Base-by-base conservation (phyloP, 2,888 invertebrate species). In the Pachydiplax longipennis region DNA sequence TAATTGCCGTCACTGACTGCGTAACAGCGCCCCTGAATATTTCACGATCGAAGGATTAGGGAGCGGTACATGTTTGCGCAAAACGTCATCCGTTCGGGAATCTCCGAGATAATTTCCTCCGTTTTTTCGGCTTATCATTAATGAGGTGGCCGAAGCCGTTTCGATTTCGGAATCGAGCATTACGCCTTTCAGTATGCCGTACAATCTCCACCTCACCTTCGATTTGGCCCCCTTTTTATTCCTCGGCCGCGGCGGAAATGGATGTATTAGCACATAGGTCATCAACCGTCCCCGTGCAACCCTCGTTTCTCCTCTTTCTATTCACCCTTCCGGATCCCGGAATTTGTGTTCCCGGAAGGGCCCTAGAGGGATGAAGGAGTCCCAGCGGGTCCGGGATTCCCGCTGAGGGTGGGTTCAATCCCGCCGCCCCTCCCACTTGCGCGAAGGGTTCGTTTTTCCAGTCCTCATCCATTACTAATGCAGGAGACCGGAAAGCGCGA, bases 391-490 rank as follows among this genome's bases (percentile, higher is more conserved):
- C 83, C 31, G 3, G 58, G n/a, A 37, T 48, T n/a, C 87, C 87
- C 65, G 13, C n/a, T 12, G 61, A 87, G 87, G 61, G 87, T 87
- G 87, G 87, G n/a, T 48, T 25, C 83, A 48, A 25, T 48, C 25
- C 44, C 82, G 31, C 82, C 37, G 37, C 4, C 53, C 53, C 25
- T 82, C 48, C 82, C 31, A 44, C 82, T 25, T 13, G 82, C n/a
- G 48, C 44, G n/a, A 44, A 48, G 8, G 53, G 82, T 83, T 83
- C 82, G 82, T 83, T 83, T 83, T 83, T 83, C 58, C 35, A 58
- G 58, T 58, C 58, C 82, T 83, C 83, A 83, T 83, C 83, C 83
- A 83, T 83, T 83, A 58, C 83, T 83, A 83, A 83, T 83, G 83
- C 83, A 83, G 18, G 58, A 83, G 82, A 83, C 53, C 82, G 53